Base-by-base conservation (phyloP, 1,140 invertebrate genomes). In the Drosophila lini region DNA sequence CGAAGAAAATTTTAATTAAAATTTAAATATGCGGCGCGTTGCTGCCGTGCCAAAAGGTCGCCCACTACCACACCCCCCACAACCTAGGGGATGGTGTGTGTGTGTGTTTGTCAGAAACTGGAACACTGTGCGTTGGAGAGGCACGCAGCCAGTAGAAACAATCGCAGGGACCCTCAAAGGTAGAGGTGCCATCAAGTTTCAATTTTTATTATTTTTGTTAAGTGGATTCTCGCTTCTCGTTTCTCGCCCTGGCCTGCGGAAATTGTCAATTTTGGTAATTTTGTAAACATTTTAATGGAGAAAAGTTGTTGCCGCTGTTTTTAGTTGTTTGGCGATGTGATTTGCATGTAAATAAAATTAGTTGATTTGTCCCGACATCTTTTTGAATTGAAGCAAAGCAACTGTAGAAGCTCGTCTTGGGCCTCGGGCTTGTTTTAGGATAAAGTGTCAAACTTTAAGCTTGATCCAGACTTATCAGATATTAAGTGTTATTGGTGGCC, bases 261-360 rank as follows among this genome's bases (percentile, higher is more conserved):
- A 82, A 76, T 86, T 82, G 83, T 77, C 79, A 86, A 88, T 86
- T 86, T 82, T 68, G 44, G 68, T 77, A 80, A 84, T 71, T 85
- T 82, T 71, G 69, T 88, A 86, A 82, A 80, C 75, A 88, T 63
- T 80, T 76, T 86, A 85, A 85, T 74, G 63, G 47, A 59, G 58
- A 53, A 74, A 65, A 57, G 34, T 56, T 42, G 48, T 74, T 63
- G 45, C 11, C 42, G 63, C 53, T 59, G 69, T 70, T 71, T 75
- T 64, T 71, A 75, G 61, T 65, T 76, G 60, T 58, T 63, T 57
- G 55, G 13, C 76, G 75, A 76, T 83, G 80, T 79, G 80, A 86
- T 86, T 86, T 85, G 59, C 75, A 75, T 86, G 79, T 79, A 86
- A 85, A 85, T 76, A 77, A 86, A 86, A 79, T 88, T 73, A 88